Conservation (phyloP, 2,113 vertebrate genomes). For the Panthera uncia region DNA sequence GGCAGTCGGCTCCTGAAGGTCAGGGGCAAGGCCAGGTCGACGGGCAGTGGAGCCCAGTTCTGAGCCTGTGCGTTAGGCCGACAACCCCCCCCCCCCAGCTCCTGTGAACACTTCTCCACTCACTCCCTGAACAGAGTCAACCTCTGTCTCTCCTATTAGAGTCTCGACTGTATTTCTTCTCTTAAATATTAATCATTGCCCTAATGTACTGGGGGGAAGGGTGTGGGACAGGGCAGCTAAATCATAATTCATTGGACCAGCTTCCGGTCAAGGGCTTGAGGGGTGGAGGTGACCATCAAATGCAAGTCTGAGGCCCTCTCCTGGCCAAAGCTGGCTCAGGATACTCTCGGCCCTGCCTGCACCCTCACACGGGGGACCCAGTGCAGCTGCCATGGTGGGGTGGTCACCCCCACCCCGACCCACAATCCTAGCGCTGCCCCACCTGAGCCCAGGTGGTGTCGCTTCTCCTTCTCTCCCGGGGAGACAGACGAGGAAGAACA, state of each 20-base stretch:
- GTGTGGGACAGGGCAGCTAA: slow-evolving; percentile 44
- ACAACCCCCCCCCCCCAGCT: neutral
- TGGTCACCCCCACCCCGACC: neutral
- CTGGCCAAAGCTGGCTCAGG: neutral
- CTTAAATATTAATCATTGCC: slow-evolving; percentile 81
- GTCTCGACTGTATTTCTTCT: slow-evolving; percentile 79
- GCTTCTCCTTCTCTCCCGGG: neutral
- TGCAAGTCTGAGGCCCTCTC: slow-evolving; percentile 35
- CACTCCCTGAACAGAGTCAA: neutral
- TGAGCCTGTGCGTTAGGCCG: neutral
- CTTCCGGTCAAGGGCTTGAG: slow-evolving; percentile 55
- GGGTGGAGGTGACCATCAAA: slow-evolving; percentile 41
- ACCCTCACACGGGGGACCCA: neutral
- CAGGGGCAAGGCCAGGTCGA: neutral
- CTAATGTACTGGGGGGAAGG: slow-evolving; percentile 49
- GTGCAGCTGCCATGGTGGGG: accelerated
- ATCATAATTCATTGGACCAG: slow-evolving; percentile 68
- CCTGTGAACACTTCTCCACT: accelerated
- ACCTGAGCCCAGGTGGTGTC: neutral
- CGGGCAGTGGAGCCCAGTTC: neutral
- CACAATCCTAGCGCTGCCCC: accelerated
- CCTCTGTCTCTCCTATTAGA: slow-evolving; percentile 65
- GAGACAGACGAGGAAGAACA: neutral
- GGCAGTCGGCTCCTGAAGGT: neutral
- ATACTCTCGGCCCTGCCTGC: neutral